Percentiles rank a stretch among this genome's conserved stretches.
Conservation (phyloP, 2,113 vertebrate genomes). For the Tursiops truncatus region DNA sequence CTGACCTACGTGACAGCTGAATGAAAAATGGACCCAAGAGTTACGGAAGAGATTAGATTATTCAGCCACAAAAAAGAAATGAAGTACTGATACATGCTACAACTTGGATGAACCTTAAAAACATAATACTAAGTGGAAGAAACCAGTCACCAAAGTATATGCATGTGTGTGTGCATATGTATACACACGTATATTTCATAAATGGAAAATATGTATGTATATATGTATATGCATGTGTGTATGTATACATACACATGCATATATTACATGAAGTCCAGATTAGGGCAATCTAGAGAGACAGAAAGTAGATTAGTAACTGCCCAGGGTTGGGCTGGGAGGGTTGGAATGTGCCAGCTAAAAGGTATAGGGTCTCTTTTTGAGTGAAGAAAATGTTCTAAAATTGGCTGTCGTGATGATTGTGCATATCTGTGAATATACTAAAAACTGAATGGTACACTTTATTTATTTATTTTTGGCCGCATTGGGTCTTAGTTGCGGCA, state of each 20-base stretch:
- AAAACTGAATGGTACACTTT: background rate
- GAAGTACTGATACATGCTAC: rapidly evolving
- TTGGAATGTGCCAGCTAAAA: background rate
- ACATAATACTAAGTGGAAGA: background rate
- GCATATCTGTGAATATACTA: background rate
- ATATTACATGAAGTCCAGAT: background rate
- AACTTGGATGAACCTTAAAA: background rate
- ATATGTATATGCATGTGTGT: background rate
- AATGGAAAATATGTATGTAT: background rate
- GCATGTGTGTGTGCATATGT: background rate
- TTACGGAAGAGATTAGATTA: background rate
- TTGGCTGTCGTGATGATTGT: background rate
- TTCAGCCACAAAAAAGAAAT: background rate
- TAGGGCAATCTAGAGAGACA: background rate
- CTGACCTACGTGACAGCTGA: background rate
- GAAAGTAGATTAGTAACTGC: background rate
- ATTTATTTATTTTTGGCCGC: background rate
- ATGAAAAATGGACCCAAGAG: background rate
- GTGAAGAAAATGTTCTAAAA: background rate
- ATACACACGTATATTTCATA: background rate
- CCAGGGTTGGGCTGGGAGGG: background rate
- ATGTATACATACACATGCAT: background rate
- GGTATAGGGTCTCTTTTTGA: background rate
- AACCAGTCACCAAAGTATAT: background rate
- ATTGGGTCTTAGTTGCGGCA: too few relatives aligned